phyloP scores from a whole-genome alignment of 2,888 invertebrate species.

The Didymodactylos carnosus region DNA sequence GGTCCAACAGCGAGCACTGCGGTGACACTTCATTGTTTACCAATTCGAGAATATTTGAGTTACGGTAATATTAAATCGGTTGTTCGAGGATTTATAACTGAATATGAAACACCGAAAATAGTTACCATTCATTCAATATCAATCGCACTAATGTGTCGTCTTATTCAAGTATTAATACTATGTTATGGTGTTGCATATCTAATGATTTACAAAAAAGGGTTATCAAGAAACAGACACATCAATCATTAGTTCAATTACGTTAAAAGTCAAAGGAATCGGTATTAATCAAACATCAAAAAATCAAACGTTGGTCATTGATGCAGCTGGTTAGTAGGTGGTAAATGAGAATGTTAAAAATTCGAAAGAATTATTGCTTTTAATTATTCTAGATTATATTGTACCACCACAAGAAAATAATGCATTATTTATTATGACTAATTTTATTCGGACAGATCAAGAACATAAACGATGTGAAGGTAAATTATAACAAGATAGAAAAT shows the following conservation, averaged over 20 bases:
- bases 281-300: not conserved
- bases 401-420: constrained; percentile 33
- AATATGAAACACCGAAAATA: not conserved
- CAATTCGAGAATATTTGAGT: not conserved
- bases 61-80: not conserved
- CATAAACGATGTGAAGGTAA: constrained; percentile 31
- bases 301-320: not conserved
- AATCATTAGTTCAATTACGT: not conserved
- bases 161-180: not conserved
- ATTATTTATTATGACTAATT: constrained; percentile 38
- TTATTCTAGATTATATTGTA: constrained; percentile 38
- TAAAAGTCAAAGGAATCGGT: not conserved
- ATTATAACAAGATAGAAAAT: not conserved
- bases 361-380: constrained; percentile 23
- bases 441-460: constrained; percentile 35
- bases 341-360: no score
- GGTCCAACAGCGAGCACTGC: no score
- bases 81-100: not conserved
- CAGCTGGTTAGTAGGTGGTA: not conserved
- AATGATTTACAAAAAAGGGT: not conserved
- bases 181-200: not conserved
- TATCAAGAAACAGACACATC: not conserved
- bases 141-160: not conserved
- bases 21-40: not conserved
- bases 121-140: not conserved